These are phyloP conservation scores for Venturia canescens DNA, from an alignment of 1,140 invertebrate species.

Conservation along the genomic window DNA sequence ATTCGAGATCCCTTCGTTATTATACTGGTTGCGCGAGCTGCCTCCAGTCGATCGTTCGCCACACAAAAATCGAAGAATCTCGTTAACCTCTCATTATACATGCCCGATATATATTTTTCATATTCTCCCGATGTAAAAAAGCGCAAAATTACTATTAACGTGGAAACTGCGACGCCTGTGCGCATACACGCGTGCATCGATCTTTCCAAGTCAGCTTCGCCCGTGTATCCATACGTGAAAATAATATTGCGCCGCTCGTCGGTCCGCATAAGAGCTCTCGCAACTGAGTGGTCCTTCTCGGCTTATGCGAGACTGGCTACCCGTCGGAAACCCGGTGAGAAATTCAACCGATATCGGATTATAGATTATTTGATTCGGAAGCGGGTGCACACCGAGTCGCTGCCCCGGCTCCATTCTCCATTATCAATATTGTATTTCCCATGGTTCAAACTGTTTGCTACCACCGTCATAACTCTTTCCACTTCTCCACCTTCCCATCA, in stretches of 20 bases:
- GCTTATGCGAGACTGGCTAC: background rate
- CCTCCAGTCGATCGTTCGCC: background rate
- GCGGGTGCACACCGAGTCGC: slow-evolving; percentile 14
- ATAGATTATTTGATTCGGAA: slow-evolving; percentile 55
- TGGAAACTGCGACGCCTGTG: background rate
- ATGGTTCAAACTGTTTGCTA: slow-evolving; percentile 12
- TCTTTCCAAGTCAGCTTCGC: background rate
- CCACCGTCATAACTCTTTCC: background rate
- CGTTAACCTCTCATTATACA: background rate
- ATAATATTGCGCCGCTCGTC: slow-evolving; percentile 17
- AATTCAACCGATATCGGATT: slow-evolving; percentile 52
- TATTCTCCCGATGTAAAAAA: background rate
- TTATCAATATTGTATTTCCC: background rate
- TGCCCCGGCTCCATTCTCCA: background rate
- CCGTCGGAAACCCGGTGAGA: slow-evolving; percentile 36
- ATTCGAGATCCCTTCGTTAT: background rate
- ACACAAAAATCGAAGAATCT: background rate
- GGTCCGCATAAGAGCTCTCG: background rate
- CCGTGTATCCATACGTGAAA: background rate
- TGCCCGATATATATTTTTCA: no score
- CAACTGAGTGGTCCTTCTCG: slow-evolving; percentile 1
- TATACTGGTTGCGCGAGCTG: background rate
- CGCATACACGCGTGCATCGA: background rate
- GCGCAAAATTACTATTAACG: background rate
- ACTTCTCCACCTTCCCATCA: background rate